Conservation (phyloP, 2,797 vertebrate species). For the Takifugu ocellatus region DNA sequence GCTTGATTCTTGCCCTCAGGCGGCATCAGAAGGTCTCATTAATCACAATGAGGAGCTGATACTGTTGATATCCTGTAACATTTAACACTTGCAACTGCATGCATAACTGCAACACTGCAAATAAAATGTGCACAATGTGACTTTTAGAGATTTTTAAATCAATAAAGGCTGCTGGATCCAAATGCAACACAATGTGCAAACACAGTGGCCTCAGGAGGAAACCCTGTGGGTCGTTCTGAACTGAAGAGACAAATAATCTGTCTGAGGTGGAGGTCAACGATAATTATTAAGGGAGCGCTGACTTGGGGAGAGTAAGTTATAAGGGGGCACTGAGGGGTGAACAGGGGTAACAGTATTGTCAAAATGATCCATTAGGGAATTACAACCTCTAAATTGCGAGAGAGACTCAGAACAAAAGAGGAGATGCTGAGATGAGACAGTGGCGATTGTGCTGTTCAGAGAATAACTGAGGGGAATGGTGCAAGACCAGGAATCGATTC, state of each 20-base stretch:
- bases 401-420: conserved; percentile 3
- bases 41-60: too few relatives aligned
- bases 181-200: background rate
- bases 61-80: background rate
- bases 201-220: background rate
- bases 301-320: conserved; percentile 25
- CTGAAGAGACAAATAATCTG: conserved; percentile 25
- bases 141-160: background rate
- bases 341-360: conserved; percentile 34
- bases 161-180: background rate
- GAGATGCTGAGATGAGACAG: background rate
- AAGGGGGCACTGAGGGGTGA: conserved; percentile 5
- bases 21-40: background rate
- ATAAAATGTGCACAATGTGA: too few relatives aligned
- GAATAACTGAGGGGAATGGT: conserved; percentile 10
- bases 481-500: conserved; percentile 35
- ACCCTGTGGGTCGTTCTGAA: conserved; percentile 25
- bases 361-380: conserved; percentile 65
- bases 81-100: conserved; percentile 9
- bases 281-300: conserved; percentile 12
- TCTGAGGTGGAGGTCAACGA: conserved; percentile 41
- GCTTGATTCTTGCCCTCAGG: background rate
- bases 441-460: conserved; percentile 7
- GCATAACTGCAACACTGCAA: background rate
- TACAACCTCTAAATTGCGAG: conserved; percentile 41